Base-by-base conservation (phyloP, 2,797 vertebrate genomes). In the Enteromius viviparus region DNA sequence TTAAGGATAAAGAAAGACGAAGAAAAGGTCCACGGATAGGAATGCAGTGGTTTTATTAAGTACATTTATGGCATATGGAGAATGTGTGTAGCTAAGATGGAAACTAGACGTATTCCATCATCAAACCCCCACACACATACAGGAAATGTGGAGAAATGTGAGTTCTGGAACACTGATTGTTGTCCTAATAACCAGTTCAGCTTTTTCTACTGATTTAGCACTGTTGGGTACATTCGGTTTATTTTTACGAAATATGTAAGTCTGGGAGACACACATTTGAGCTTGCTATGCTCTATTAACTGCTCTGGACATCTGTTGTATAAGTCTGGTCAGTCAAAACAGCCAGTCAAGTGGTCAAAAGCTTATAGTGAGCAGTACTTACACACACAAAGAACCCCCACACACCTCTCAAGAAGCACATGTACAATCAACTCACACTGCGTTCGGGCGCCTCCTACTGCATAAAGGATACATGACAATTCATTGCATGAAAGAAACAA, bases 221-320 rank as follows among this genome's bases (percentile, higher is more conserved):
- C 34, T 17, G 29, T 34, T 34, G 26, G 5, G 26, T 49, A 65
- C 51, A 40, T 21, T 32, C 3, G 17, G 55, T 32, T 65, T 37
- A 51, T 51, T 51, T 78, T 9, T 14, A 64, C 12, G 23, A 1
- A 51, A 72, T 12, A 45, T n/a, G 17, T 7, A 65, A 37, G 32
- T 14, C 17, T 42, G 37, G 9, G 5, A 69, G 42, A 23, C 42
- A 32, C 76, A 58, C 19, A 49, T 49, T 64, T 19, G 8, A 75
- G 37, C 4, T 11, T 32, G 49, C 14, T 82, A 6, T n/a, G 34
- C 21, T 62, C 6, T 58, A 11, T 23, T 68, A 42, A 68, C 37
- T 45, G 23, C 23, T n/a, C 62, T 66, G 29, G n/a, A 68, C 80
- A 82, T 76, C 80, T 82, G 45, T 76, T 76, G 60, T 65, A 19